Evolutionary conservation across 2,888 invertebrate genomes (phyloP), one percentile per base, ranked within the genome.

Genomic region (Mythimna impura): DNA sequence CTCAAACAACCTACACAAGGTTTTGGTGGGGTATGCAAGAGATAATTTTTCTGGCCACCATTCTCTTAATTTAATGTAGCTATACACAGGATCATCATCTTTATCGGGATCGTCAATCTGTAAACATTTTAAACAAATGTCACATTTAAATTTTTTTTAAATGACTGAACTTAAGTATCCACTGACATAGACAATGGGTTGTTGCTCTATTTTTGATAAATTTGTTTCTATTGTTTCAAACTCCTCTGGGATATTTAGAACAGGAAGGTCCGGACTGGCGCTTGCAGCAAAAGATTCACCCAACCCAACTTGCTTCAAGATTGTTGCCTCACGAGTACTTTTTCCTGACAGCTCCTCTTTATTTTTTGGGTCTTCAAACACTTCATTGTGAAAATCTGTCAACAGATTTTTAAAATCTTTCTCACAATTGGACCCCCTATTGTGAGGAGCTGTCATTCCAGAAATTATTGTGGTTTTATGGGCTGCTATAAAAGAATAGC

Each of bases 361-460:
- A 66, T 66, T 57, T 57, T 68, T 14, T 0, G 40, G 30, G 30
- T 40, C 57, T 14, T 36, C 5, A 58, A 69, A 64, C 12, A 64
- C 50, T 14, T 36, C 14, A 14, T 73, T 55, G 5, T 65, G 60
- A 1, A 73, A 73, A 61, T 73, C 50, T 0, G 63, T 52, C 8
- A 64, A 25, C 0, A 73, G 10, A n/a, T 55, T 52, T 57, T 58
- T 36, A 8, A 25, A 22, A 62, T 78, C 71, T 34, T 75, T 57
- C 40, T 78, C 69, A 66, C 75, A 75, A 14, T 75, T 71, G 6
- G 75, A 60, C 0, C 69, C 68, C 20, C 74, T 58, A n/a, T 52
- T 78, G 10, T 71, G 67, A 10, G 78, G 74, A 17, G 68, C 77
- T 30, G 62, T 71, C 61, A 74, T 55, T 47, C n/a, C n/a, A n/a